Percentiles rank a stretch among this genome's conserved stretches.
These are phyloP conservation scores for Lepeophtheirus salmonis DNA, from an alignment of 1,140 invertebrate species.

Conservation along the genomic window DNA sequence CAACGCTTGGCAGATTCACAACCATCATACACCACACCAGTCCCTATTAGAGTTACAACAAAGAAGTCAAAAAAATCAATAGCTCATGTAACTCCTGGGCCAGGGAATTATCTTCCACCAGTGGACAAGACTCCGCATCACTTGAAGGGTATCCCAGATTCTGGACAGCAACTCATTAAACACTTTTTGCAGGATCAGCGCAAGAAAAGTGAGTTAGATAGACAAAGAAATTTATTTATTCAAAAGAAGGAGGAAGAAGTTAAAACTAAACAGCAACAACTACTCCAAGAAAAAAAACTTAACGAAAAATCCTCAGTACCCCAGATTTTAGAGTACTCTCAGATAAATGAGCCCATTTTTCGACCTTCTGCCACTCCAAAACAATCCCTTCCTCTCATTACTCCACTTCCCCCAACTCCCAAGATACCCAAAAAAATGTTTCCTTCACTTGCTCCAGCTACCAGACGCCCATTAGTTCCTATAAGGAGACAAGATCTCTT, in stretches of 20 bases:
- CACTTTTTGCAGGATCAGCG: not conserved
- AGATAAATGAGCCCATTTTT: not conserved
- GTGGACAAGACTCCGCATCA: not conserved
- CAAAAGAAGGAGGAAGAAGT: not conserved
- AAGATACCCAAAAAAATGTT: too few relatives aligned
- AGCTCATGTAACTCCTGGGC: not conserved
- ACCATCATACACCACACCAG: too few relatives aligned
- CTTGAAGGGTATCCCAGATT: constrained; percentile 2
- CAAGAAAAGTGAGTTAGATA: not conserved
- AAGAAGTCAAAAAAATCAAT: too few relatives aligned
- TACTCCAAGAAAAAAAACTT: not conserved
- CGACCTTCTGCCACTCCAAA: not conserved
- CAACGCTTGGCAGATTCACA: not conserved
- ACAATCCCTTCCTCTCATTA: too few relatives aligned
- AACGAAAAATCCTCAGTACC: not conserved
- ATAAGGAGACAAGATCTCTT: constrained; percentile 10
- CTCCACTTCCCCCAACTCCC: too few relatives aligned
- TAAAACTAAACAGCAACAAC: not conserved
- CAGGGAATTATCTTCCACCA: constrained; percentile 11
- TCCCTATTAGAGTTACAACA: not conserved
- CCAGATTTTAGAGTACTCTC: not conserved
- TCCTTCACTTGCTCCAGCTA: too few relatives aligned
- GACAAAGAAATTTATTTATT: not conserved
- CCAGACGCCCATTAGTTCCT: too few relatives aligned
- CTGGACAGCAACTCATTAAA: constrained; percentile 16